Percentiles rank a stretch among this genome's conserved stretches.
phyloP scores from a whole-genome alignment of 2,797 vertebrate genomes.

The Pangasius macronema region DNA sequence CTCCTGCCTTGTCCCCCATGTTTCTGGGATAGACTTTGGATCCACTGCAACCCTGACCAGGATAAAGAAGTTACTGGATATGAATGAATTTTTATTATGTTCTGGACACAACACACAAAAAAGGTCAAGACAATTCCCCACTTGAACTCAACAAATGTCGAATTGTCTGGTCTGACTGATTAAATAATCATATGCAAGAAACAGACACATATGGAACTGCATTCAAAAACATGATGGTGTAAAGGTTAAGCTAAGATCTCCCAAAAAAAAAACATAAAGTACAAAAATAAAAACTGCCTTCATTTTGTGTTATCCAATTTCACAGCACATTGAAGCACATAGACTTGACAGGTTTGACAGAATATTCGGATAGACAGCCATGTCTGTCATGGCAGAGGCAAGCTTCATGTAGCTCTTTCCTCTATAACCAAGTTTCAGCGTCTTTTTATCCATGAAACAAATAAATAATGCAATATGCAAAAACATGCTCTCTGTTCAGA shows the following conservation, averaged over 20 bases:
- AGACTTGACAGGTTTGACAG: conserved; percentile 17
- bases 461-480: conserved; percentile 19
- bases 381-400: conserved; percentile 34
- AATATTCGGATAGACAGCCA: conserved; percentile 20
- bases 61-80: neutral
- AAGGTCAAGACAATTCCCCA: neutral
- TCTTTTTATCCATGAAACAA: neutral
- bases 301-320: neutral
- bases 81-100: neutral
- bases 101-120: neutral
- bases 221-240: neutral
- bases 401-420: conserved; percentile 22
- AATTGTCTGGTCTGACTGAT: neutral
- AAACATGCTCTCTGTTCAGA: conserved; percentile 27
- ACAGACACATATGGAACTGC: neutral
- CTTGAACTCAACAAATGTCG: neutral
- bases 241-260: neutral
- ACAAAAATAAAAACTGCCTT: conserved; percentile 4
- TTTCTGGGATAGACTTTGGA: neutral
- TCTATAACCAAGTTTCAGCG: neutral
- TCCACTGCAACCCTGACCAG: neutral
- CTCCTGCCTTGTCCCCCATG: neutral
- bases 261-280: neutral
- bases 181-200: neutral
- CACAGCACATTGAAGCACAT: neutral